Evolutionary conservation across 2,113 vertebrate species (phyloP), one percentile per base, ranked within the genome.

Genomic region (Podarcis muralis): DNA sequence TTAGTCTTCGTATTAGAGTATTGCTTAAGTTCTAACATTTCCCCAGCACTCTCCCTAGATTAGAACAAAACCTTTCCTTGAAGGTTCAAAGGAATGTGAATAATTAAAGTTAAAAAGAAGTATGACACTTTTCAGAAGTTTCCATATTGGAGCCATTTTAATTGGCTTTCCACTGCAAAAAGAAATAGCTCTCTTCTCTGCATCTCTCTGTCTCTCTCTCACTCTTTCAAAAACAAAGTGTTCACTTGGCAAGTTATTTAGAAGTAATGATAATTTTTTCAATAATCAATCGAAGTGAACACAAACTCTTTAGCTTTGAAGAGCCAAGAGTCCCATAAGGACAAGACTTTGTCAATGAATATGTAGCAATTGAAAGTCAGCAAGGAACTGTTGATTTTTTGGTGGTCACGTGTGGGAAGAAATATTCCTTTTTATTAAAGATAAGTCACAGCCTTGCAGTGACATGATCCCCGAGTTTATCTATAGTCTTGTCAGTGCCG

Each of bases 11-110:
- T 75, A 62, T 74, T 74, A 87, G 79, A 18, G 71, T 82, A 62
- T 40, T 74, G 23, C 40, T 86, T 48, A 86, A 86, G 59, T 77
- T 65, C n/a, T 30, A 74, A 87, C 25, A 40, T 87, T 75, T 87
- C 16, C 20, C 59, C 35, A 86, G 74, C n/a, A n/a, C 37, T 66
- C 59, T 81, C 68, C 37, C 4, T 57, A 37, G 23, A 81, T 81
- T 72, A 81, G 32, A 80, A 68, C 37, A 30, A 80, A 59, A 74
- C 65, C 69, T 66, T 87, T 81, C 22, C 30, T 71, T 72, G 43
- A 37, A 57, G 68, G 22, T 81, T 81, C n/a, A 57, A 43, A 72
- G 16, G 66, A 81, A 81, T 72, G 15, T 40, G 79, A 62, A 74
- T 81, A 43, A 81, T 81, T 53, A 25, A 71, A 75, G 2, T 35